A percentile compares a stretch with the other conserved stretches of the same genome.
These are phyloP conservation scores for Hormiphora californensis DNA, from an alignment of 37 sponge, comb jelly and placozoan genomes.

Conservation along the genomic window DNA sequence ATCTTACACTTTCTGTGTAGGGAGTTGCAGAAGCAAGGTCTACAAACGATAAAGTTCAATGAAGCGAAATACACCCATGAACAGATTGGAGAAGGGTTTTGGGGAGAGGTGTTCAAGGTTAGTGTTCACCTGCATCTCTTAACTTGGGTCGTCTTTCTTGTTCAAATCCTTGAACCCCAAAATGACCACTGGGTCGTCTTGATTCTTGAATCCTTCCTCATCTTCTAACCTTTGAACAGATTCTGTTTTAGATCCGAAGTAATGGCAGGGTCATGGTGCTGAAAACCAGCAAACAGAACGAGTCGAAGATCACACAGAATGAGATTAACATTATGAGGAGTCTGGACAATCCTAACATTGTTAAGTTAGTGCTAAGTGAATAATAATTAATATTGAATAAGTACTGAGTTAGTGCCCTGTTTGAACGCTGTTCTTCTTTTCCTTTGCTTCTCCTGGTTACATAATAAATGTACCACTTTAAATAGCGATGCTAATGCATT, in stretches of 20 bases:
- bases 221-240: too few relatives aligned
- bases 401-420: too few relatives aligned
- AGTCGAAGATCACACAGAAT: not conserved
- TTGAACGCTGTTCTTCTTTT: too few relatives aligned
- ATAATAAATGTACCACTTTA: too few relatives aligned
- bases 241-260: not conserved
- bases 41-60: not conserved
- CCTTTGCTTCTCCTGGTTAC: too few relatives aligned
- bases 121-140: not conserved
- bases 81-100: not conserved
- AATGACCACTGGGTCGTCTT: too few relatives aligned
- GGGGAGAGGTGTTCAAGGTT: constrained; percentile 19
- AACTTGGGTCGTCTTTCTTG: too few relatives aligned
- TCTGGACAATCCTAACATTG: not conserved
- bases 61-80: not conserved
- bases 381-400: too few relatives aligned
- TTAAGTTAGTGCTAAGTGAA: not conserved
- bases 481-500: too few relatives aligned
- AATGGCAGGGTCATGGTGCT: not conserved
- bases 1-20: too few relatives aligned
- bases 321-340: not conserved
- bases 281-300: not conserved
- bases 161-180: too few relatives aligned
- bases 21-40: not conserved
- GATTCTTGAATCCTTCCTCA: too few relatives aligned